A percentile compares a stretch with the other conserved stretches of the same genome.
Conservation (phyloP, 2,888 invertebrate genomes). For the Cephonodes hylas region DNA sequence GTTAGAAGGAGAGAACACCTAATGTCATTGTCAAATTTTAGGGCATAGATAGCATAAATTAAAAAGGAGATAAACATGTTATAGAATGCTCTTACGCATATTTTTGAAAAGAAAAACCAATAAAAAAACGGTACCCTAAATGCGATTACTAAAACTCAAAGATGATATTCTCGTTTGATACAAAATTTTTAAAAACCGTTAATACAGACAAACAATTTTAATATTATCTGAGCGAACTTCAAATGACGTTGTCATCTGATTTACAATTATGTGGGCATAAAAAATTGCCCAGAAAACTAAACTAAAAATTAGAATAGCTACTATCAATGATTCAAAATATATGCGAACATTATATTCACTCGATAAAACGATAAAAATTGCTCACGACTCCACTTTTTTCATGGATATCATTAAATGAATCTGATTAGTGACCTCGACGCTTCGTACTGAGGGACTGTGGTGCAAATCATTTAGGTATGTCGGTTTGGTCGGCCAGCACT, state of each 20-base stretch:
- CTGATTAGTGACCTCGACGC: constrained; percentile 60
- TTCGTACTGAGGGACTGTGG: constrained; percentile 66
- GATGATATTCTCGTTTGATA: not conserved
- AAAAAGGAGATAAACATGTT: not conserved
- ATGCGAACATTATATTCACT: not conserved
- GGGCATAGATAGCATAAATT: not conserved
- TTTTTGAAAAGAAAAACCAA: not conserved
- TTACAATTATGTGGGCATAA: not conserved
- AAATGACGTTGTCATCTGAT: not conserved
- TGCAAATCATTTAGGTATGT: constrained; percentile 81
- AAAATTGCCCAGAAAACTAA: not conserved
- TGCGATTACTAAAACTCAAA: not conserved
- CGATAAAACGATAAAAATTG: not conserved
- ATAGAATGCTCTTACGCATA: not conserved
- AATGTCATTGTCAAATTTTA: not conserved
- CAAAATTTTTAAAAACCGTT: not conserved
- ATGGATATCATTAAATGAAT: not conserved
- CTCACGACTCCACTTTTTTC: not conserved
- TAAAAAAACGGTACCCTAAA: not conserved
- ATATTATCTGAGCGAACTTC: not conserved
- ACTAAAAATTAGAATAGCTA: not conserved
- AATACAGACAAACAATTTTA: not conserved
- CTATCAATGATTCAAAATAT: not conserved
- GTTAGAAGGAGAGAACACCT: not conserved
- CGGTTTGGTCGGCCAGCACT: constrained; percentile 87